phyloP scores from a whole-genome alignment of 2,888 invertebrate species.

The Cerceris rybyensis region DNA sequence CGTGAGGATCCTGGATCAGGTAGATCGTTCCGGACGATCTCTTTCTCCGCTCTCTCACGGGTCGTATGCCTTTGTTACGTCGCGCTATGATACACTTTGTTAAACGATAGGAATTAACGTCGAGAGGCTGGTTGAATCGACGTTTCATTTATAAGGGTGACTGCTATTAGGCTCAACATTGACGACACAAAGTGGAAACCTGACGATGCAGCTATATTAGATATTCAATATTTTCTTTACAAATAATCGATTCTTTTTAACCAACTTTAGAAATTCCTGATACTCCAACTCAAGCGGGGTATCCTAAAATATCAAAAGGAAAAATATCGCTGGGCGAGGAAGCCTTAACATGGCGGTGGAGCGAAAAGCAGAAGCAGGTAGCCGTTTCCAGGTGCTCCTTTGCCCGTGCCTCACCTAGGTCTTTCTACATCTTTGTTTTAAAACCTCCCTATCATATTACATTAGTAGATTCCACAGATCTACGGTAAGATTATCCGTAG shows the following conservation, averaged over 20 bases:
- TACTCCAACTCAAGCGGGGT: no score
- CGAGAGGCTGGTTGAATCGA: no score
- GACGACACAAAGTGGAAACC: no score
- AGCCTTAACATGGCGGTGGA: constrained; percentile 22
- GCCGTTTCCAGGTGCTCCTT: constrained; percentile 57
- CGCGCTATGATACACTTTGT: not conserved
- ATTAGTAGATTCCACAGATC: constrained; percentile 56
- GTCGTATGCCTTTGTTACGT: not conserved
- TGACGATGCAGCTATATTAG: no score
- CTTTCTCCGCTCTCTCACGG: constrained; percentile 24
- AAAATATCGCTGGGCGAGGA: not conserved
- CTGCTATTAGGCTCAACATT: no score
- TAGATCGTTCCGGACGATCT: constrained; percentile 50
- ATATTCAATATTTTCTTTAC: no score
- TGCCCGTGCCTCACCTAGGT: constrained; percentile 48
- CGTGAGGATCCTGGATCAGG: constrained; percentile 51
- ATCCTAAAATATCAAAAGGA: not conserved
- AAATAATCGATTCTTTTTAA: no score
- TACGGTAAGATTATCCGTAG: constrained; percentile 42
- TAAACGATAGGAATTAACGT: not conserved
- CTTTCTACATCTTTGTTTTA: constrained; percentile 57
- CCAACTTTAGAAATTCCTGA: no score
- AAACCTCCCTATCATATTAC: constrained; percentile 53
- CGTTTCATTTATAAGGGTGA: no score
- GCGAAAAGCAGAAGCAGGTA: constrained; percentile 46